Evolutionary conservation across 2,888 invertebrate species (phyloP), one percentile per base, ranked within the genome.

Genomic region (Nomada ruficornis): DNA sequence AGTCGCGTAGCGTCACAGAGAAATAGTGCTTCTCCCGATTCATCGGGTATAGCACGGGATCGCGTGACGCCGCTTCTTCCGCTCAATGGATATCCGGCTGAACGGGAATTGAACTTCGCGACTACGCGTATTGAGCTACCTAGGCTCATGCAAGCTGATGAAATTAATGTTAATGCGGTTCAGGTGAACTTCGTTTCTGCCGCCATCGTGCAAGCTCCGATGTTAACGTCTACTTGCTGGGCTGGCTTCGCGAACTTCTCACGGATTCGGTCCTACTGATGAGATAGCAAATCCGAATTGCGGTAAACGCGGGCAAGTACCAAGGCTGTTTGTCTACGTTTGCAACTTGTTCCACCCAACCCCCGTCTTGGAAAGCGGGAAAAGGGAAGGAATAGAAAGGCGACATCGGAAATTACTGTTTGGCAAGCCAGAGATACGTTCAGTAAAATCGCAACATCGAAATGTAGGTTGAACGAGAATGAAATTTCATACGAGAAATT

Each of bases 21-120:
- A 82, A 85, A 86, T 86, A 82, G 77, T 77, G 67, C 77, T 62
- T 72, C 84, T 65, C 70, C 78, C 26, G 79, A 87, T 83, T 83
- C 81, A 74, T 74, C 65, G 64, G 79, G 79, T 73, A 73, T 63
- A 78, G 65, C 72, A 55, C 63, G n/a, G 52, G 60, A 54, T 77
- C 59, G 69, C 20, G 72, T 62, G 68, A 62, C 62, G 52, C 55
- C 62, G 71, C 68, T 72, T 73, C 50, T 71, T 60, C 70, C 68
- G 44, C 68, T 80, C 73, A 64, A 79, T 79, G 79, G 82, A 75
- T 83, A 83, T 71, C 75, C 74, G 50, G 67, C 26, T 57, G 52
- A 73, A 79, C 68, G 72, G 67, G 64, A 71, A 75, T 80, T 63
- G 60, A 62, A 80, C 63, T 55, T 57, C 76, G 71, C 63, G 50